These are phyloP conservation scores for Plutomurus gul DNA, from an alignment of 1,140 invertebrate genomes.

Conservation along the genomic window DNA sequence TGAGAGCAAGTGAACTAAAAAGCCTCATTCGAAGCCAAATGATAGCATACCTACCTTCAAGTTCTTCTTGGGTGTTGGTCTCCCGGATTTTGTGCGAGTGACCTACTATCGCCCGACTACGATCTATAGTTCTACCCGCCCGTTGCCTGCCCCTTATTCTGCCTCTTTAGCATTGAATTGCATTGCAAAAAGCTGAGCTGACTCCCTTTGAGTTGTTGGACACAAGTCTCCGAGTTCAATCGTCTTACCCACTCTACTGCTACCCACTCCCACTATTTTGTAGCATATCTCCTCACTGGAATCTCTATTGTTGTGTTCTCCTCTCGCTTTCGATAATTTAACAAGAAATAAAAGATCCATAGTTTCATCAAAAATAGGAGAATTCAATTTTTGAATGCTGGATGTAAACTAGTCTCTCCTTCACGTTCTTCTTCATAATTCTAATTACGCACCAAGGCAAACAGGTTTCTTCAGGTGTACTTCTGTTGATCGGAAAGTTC, in stretches of 20 bases:
- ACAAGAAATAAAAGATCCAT: not conserved
- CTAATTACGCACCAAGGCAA: not conserved
- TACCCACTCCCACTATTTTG: not conserved
- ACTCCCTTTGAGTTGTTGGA: conserved; percentile 15
- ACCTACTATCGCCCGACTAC: conserved; percentile 22
- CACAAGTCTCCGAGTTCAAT: not conserved
- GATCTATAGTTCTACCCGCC: conserved; percentile 26
- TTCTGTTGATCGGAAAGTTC: too few species aligned
- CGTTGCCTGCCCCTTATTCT: conserved; percentile 14
- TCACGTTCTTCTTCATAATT: not conserved
- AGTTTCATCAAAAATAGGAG: too few species aligned
- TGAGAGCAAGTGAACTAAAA: not conserved
- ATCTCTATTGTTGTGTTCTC: conserved; percentile 20
- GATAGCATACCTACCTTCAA: conserved; percentile 1
- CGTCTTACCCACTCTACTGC: too few species aligned
- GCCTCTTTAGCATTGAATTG: conserved; percentile 16
- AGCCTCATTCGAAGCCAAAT: conserved; percentile 6
- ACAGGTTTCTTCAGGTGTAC: not conserved
- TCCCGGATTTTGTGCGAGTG: conserved; percentile 27
- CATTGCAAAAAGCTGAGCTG: conserved; percentile 25
- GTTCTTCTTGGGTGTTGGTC: conserved; percentile 25
- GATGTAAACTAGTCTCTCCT: not conserved
- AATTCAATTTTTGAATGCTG: too few species aligned
- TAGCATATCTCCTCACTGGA: not conserved
- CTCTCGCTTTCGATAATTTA: not conserved